Percentiles rank a stretch among this genome's conserved stretches.
Conservation (phyloP, 2,113 vertebrate species). For the Strigops habroptila region DNA sequence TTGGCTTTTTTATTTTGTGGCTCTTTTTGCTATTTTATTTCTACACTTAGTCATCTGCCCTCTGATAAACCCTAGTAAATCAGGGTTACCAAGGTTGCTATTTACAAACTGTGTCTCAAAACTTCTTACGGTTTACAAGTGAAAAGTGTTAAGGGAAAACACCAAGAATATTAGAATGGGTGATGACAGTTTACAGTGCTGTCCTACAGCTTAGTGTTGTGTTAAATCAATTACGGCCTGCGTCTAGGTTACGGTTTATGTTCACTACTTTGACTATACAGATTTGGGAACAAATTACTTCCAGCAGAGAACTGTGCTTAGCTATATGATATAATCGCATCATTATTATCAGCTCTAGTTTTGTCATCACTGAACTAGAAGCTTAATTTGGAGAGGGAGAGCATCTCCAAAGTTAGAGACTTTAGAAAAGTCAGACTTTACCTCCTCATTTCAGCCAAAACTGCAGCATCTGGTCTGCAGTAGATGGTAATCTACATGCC, state of each 20-base stretch:
- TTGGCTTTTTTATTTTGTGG: neutral
- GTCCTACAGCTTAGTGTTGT: neutral
- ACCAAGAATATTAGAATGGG: neutral
- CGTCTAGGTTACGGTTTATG: neutral
- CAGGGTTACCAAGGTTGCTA: accelerated
- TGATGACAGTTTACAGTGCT: too few relatives aligned
- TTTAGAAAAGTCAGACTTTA: too few relatives aligned
- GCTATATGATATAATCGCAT: neutral
- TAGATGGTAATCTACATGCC: too few relatives aligned
- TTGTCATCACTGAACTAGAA: neutral
- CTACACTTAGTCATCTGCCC: neutral
- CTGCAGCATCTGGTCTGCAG: neutral
- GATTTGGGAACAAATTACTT: neutral
- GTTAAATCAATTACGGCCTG: neutral
- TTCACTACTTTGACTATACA: neutral
- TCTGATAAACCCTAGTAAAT: neutral
- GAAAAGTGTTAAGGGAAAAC: neutral
- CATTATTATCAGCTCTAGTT: neutral
- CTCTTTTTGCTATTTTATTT: neutral
- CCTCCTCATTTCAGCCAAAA: neutral
- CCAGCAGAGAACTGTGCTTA: neutral
- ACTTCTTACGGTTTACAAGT: neutral
- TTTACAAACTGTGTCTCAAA: neutral
- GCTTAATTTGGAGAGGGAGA: neutral
- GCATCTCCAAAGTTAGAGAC: too few relatives aligned